Evolutionary conservation across 2,113 vertebrate species (phyloP), one percentile per base, ranked within the genome.

Genomic region (Pelusios castaneus): DNA sequence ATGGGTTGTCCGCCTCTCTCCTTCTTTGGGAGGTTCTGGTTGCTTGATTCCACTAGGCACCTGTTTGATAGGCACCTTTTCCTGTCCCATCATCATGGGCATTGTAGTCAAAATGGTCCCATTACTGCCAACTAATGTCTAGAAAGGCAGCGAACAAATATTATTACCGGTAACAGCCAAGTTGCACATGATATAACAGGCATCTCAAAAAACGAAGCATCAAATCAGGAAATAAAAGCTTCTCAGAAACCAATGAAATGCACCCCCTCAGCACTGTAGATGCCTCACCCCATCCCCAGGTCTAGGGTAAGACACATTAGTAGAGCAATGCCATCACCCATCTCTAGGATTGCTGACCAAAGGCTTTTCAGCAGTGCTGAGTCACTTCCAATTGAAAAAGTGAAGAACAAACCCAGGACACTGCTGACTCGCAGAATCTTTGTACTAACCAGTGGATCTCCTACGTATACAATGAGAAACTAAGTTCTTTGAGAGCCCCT

Each of bases 11-110:
- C 99, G 98, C 94, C 98, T 98, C 95, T 99, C 99, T 13, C 99
- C 99, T 97, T 99, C 99, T 96, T 99, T 99, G 89, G 98, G 98
- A 97, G 98, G 97, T 95, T 99, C 95, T 83, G 98, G 93, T 95
- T 99, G 89, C 97, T 98, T 96, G 97, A 98, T 41, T 92, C 95
- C 96, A 70, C 89, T 82, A 2, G 98, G 98, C 19, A 99, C 98
- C 94, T 99, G 99, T 91, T 99, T 99, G 97, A 99, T 99, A 34
- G 99, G 98, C 96, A 99, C 96, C 94, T 99, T 99, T 94, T 99
- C 99, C 82, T 98, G 98, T 38, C 99, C 99, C 99, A 99, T 99
- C 98, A 99, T 97, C 84, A 99, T 99, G 0, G 99, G 99, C 96
- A 99, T 98, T 0, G 99, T 99, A 89, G 99, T 99, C 93, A 99